A percentile compares a stretch with the other conserved stretches of the same genome.
Conservation (phyloP, 1,140 invertebrate species). For the Drosophila quadrilineata region DNA sequence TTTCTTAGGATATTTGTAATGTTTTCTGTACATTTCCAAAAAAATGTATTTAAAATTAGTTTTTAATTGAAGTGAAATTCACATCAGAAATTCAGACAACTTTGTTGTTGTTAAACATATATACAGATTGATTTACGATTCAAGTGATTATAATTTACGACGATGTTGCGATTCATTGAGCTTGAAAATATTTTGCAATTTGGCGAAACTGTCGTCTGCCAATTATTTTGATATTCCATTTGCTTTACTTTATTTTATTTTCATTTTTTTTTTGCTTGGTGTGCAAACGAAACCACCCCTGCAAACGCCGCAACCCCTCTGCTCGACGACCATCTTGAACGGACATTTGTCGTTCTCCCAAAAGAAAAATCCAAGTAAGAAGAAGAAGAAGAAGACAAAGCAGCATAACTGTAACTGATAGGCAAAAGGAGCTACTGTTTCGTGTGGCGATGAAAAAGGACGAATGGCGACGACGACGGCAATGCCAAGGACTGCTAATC, state of each 20-base stretch:
- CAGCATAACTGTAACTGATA: too few relatives aligned
- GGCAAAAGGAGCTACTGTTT: conserved; percentile 58
- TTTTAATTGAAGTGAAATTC: too few relatives aligned
- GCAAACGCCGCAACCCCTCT: too few relatives aligned
- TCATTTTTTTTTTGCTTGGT: conserved; percentile 37
- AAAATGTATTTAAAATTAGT: too few relatives aligned
- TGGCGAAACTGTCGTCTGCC: conserved; percentile 51
- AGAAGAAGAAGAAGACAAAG: not conserved
- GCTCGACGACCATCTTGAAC: conserved; percentile 53
- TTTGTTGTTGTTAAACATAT: conserved; percentile 16
- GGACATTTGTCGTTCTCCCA: conserved; percentile 40
- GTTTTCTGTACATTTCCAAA: too few relatives aligned
- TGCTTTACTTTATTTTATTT: too few relatives aligned
- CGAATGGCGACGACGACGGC: conserved; percentile 2
- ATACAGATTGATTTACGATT: conserved; percentile 43
- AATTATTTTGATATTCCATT: conserved; percentile 63
- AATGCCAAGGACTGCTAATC: conserved; percentile 54
- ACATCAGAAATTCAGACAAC: too few relatives aligned
- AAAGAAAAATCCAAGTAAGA: too few relatives aligned
- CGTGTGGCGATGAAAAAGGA: conserved; percentile 28
- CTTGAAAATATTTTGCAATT: conserved; percentile 73
- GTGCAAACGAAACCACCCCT: conserved; percentile 38
- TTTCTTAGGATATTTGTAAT: too few relatives aligned
- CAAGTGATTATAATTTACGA: conserved; percentile 60
- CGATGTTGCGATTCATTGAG: conserved; percentile 62